These are phyloP conservation scores for Melanotaenia nigrans DNA, from an alignment of 2,797 vertebrate species.

Conservation along the genomic window DNA sequence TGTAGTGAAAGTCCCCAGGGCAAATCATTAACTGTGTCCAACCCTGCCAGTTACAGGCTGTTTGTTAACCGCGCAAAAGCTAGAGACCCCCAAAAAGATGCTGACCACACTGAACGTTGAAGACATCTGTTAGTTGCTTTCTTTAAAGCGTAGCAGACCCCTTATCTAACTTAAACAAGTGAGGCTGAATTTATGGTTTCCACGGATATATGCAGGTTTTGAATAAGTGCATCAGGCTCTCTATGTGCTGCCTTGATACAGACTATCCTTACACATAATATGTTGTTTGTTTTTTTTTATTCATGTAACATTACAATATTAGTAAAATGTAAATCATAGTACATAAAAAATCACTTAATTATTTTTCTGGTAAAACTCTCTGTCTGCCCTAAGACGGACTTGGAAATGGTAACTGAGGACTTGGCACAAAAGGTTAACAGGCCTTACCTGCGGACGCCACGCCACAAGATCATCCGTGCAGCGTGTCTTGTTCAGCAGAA, in stretches of 20 bases:
- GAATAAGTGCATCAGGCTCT: neutral
- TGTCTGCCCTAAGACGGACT: conserved; percentile 87
- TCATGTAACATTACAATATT: neutral
- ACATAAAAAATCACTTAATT: neutral
- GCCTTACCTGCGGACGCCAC: conserved; percentile 96
- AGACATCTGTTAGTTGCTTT: neutral
- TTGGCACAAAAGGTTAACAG: conserved; percentile 98
- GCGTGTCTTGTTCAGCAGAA: conserved; percentile 98
- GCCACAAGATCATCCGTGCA: conserved; percentile 96
- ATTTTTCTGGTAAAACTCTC: conserved; percentile 1
- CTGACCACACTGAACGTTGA: neutral
- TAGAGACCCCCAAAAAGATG: neutral
- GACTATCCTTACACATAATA: neutral
- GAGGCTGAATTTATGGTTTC: neutral
- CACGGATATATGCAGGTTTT: neutral
- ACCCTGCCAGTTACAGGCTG: neutral
- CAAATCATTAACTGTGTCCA: neutral
- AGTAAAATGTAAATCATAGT: neutral
- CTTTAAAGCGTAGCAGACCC: neutral
- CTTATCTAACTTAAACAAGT: neutral
- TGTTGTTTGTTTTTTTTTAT: neutral
- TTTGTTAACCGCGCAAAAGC: neutral
- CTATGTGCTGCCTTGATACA: neutral
- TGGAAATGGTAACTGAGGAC: conserved; percentile 99
- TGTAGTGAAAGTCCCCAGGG: neutral